These are phyloP conservation scores for Zaprionus taronus DNA, from an alignment of 1,140 invertebrate genomes.

Conservation along the genomic window DNA sequence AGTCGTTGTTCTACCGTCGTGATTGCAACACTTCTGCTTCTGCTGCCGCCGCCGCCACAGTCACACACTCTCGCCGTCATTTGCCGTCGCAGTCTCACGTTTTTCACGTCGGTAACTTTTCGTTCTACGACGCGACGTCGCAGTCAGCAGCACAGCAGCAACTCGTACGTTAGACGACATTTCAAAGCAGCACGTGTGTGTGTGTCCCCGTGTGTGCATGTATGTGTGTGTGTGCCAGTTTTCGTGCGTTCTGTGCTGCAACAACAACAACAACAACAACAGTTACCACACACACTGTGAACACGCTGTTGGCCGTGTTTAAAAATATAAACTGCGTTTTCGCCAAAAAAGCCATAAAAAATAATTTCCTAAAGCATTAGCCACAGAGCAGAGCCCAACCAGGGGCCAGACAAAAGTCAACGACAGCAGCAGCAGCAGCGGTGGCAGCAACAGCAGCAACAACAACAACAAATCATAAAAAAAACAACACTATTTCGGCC, in stretches of 20 bases:
- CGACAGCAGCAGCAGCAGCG: constrained; percentile 34
- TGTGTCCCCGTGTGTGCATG: constrained; percentile 24
- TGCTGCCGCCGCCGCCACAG: constrained; percentile 18
- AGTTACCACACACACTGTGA: constrained; percentile 66
- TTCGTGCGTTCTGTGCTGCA: constrained; percentile 75
- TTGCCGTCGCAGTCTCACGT: constrained; percentile 48
- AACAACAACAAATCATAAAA: constrained; percentile 27
- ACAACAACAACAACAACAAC: constrained; percentile 54
- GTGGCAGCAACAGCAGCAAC: constrained; percentile 5
- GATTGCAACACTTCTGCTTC: constrained; percentile 80
- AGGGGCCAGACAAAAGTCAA: constrained; percentile 66
- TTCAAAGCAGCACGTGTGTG: constrained; percentile 45
- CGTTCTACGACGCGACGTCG: constrained; percentile 39
- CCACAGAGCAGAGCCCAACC: constrained; percentile 23
- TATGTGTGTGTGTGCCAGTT: constrained; percentile 71
- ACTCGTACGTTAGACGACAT: constrained; percentile 57
- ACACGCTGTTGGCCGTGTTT: constrained; percentile 35
- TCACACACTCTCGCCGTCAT: constrained; percentile 25
- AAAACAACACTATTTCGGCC: constrained; percentile 57
- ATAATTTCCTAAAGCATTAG: constrained; percentile 53
- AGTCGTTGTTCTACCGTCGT: constrained; percentile 84
- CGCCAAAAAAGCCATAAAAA: constrained; percentile 81
- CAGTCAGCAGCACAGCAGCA: constrained; percentile 35
- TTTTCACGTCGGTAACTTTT: constrained; percentile 29
- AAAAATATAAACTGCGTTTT: constrained; percentile 79